Conservation (phyloP, 30 jellyfish, hydroid and myxozoan species). For the Sanderia malayensis region DNA sequence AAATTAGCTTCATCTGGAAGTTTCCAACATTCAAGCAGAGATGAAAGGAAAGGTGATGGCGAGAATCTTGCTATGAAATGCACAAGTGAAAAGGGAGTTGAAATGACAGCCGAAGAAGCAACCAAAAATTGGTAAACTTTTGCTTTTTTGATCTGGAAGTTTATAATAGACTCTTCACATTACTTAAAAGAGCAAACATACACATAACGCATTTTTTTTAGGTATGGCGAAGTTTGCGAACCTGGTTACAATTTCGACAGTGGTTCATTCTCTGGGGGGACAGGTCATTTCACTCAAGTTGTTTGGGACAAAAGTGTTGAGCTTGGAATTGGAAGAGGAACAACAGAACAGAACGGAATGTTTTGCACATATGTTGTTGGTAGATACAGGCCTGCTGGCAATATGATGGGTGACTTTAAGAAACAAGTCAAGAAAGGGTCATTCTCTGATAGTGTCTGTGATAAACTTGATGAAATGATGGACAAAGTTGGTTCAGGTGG, state of each 20-base stretch:
- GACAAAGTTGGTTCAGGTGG: slow-evolving; percentile 7
- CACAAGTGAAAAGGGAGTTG: slow-evolving; percentile 22
- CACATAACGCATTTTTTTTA: too few species aligned
- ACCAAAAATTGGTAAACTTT: slow-evolving; percentile 22
- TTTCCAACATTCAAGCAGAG: slow-evolving; percentile 41
- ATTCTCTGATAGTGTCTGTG: slow-evolving; percentile 17
- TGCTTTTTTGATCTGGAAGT: not conserved
- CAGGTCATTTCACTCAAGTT: slow-evolving; percentile 49
- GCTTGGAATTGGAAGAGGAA: not conserved
- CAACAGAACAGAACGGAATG: slow-evolving; percentile 44
- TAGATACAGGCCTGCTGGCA: slow-evolving; percentile 66
- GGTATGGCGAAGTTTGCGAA: slow-evolving; percentile 86
- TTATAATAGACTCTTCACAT: too few species aligned
- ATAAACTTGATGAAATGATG: slow-evolving; percentile 14
- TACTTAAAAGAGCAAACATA: too few species aligned
- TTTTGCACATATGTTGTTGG: slow-evolving; percentile 63
- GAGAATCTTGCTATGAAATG: slow-evolving; percentile 46
- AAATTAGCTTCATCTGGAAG: slow-evolving; percentile 44
- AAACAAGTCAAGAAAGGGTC: slow-evolving; percentile 64
- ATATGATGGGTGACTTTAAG: slow-evolving; percentile 58
- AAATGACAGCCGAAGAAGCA: slow-evolving; percentile 33
- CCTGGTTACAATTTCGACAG: slow-evolving; percentile 12
- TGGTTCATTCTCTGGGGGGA: slow-evolving; percentile 43
- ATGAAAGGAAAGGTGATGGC: slow-evolving; percentile 13
- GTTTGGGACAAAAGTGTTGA: slow-evolving; percentile 3